Percentiles rank a stretch among this genome's conserved stretches.
These are phyloP conservation scores for Drosophila nebulosa DNA, from an alignment of 1,140 invertebrate genomes.

Conservation along the genomic window DNA sequence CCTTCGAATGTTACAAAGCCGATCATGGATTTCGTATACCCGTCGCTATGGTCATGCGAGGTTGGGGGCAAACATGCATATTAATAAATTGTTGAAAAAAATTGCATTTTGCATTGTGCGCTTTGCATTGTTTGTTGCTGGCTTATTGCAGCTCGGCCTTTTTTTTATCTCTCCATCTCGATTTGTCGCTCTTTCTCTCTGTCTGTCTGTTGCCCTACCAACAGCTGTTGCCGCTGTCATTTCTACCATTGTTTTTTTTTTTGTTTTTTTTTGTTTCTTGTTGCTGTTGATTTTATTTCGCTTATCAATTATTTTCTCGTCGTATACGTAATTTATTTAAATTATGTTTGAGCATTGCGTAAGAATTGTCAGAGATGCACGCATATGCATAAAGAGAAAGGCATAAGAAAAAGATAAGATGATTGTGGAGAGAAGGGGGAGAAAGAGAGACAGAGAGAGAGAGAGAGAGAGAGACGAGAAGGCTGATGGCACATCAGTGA, in stretches of 20 bases:
- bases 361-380: slow-evolving; percentile 45
- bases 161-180: neutral
- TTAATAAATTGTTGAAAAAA: slow-evolving; percentile 59
- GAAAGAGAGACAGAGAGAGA: neutral
- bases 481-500: neutral
- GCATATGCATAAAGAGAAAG: slow-evolving; percentile 20
- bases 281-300: slow-evolving; percentile 40
- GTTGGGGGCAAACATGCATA: slow-evolving; percentile 14
- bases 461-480: neutral
- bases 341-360: slow-evolving; percentile 60
- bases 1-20: neutral
- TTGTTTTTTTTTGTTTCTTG: neutral
- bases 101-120: slow-evolving; percentile 52
- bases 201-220: slow-evolving; percentile 3
- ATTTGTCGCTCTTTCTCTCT: neutral
- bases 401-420: neutral
- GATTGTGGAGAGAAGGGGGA: neutral
- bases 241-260: slow-evolving; percentile 13
- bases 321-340: slow-evolving; percentile 60
- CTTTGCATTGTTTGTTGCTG: slow-evolving; percentile 41
- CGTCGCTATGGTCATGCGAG: neutral
- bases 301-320: slow-evolving; percentile 70
- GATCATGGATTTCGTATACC: neutral
- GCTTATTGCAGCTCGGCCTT: slow-evolving; percentile 11
- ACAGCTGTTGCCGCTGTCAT: slow-evolving; percentile 18